Evolutionary conservation across 2,113 vertebrate genomes (phyloP), one percentile per base, ranked within the genome.

Genomic region (Phaethon lepturus): DNA sequence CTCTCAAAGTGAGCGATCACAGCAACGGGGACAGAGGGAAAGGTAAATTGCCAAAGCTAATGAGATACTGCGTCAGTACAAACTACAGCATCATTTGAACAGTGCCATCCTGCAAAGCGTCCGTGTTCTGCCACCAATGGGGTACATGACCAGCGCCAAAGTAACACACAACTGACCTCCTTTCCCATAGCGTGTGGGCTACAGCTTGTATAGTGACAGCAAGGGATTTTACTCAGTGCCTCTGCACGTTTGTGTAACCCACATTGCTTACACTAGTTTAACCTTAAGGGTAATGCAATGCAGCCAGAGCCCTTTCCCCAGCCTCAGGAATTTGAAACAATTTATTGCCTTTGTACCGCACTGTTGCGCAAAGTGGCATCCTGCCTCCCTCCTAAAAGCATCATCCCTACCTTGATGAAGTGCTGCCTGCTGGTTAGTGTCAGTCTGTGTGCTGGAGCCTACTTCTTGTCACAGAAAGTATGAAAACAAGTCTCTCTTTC

Each of bases 111-210:
- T 24, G 64, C 31, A 28, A 25, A 56, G 9, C 0, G 4, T 14
- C 69, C 14, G 23, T 9, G 22, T 35, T 38, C 52, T 42, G 71
- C 31, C 35, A 45, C 20, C 9, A 11, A 2, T 1, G 3, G 24
- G n/a, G 11, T 22, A 69, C 22, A 33, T 2, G 0, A 35, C 50
- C 33, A 15, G 44, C 3, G 3, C 18, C 35, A 31, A 74, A 33
- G 3, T 7, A 26, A 25, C 26, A 19, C 35, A 31, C 29, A n/a
- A 7, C 67, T 4, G 1, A 25, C 26, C n/a, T 42, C 2, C 0
- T 7, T 40, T 42, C 60, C 60, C 29, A 2, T 15, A 19, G 31
- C 3, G 0, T 3, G 7, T 4, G 38, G 42, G 8, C n/a, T 62
- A 6, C 6, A 16, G 25, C 3, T 5, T 16, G 64, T 11, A 3